A percentile compares a stretch with the other conserved stretches of the same genome.
phyloP scores from a whole-genome alignment of 2,797 vertebrate species.

The Delichon dasypus region DNA sequence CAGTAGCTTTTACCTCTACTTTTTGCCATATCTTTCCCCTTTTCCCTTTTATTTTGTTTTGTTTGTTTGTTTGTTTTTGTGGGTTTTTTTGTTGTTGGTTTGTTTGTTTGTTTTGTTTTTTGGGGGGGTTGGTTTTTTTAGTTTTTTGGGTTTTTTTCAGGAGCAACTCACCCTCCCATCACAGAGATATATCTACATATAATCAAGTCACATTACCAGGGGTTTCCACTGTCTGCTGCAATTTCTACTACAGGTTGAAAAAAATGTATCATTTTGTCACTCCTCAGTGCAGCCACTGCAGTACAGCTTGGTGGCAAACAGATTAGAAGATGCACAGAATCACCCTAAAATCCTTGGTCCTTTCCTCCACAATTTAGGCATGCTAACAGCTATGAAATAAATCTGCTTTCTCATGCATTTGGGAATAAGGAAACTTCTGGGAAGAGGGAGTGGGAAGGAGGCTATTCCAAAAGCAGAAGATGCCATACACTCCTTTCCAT shows the following conservation, averaged over 20 bases:
- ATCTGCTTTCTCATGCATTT: neutral
- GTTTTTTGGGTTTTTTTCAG: neutral
- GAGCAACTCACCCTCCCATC: neutral
- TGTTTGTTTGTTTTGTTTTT: too few species aligned
- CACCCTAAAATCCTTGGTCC: neutral
- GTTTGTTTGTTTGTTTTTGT: too few species aligned
- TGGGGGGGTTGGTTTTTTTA: too few species aligned
- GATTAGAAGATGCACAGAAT: neutral
- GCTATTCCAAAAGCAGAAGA: neutral
- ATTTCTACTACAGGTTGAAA: conserved; percentile 21
- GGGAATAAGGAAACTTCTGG: neutral
- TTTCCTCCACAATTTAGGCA: neutral
- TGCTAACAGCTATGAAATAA: neutral
- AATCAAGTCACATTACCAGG: neutral
- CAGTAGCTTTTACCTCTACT: neutral
- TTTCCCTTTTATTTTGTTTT: neutral
- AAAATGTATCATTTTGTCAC: neutral
- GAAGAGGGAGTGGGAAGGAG: neutral
- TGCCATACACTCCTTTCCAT: neutral
- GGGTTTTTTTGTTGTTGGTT: too few species aligned
- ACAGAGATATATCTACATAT: neutral
- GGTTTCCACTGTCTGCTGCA: neutral
- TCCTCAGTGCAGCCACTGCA: neutral
- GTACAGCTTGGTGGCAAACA: neutral
- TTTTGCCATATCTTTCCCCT: neutral